phyloP scores from a whole-genome alignment of 92 coral and sea anemone species.

The Palythoa heliodiscus region DNA sequence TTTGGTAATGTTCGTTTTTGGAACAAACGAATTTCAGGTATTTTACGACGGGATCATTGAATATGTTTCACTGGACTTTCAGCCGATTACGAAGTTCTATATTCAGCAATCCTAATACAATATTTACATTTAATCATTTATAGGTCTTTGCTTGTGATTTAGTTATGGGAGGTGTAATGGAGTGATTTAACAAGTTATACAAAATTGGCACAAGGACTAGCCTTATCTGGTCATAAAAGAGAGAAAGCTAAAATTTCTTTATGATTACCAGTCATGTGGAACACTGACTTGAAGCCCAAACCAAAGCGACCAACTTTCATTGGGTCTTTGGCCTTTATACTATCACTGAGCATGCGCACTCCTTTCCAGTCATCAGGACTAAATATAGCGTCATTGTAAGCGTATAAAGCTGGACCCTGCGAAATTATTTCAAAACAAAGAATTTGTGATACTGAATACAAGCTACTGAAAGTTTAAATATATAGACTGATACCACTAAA shows the following conservation, averaged over 20 bases:
- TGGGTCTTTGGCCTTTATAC: constrained; percentile 63
- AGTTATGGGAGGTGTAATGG: too few species aligned
- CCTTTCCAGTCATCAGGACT: constrained; percentile 62
- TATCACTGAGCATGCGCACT: constrained; percentile 59
- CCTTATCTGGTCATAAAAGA: neutral
- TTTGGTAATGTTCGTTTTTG: too few species aligned
- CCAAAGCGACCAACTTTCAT: constrained; percentile 79
- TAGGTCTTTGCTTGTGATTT: too few species aligned
- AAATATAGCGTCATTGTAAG: constrained; percentile 63
- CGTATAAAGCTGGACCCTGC: constrained; percentile 70
- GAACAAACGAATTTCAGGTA: too few species aligned
- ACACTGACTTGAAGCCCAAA: constrained; percentile 67
- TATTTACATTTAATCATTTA: too few species aligned
- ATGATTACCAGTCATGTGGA: constrained; percentile 65
- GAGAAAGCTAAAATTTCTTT: neutral
- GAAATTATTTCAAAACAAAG: neutral
- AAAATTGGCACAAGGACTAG: too few species aligned
- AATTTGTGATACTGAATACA: neutral
- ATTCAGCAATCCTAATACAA: too few species aligned
- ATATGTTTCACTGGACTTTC: too few species aligned
- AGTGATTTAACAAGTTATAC: too few species aligned
- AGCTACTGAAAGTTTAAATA: neutral
- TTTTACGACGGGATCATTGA: too few species aligned
- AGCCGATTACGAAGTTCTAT: too few species aligned
- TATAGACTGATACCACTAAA: neutral